These are phyloP conservation scores for Ammodytes dubius DNA, from an alignment of 2,113 vertebrate species.

Conservation along the genomic window DNA sequence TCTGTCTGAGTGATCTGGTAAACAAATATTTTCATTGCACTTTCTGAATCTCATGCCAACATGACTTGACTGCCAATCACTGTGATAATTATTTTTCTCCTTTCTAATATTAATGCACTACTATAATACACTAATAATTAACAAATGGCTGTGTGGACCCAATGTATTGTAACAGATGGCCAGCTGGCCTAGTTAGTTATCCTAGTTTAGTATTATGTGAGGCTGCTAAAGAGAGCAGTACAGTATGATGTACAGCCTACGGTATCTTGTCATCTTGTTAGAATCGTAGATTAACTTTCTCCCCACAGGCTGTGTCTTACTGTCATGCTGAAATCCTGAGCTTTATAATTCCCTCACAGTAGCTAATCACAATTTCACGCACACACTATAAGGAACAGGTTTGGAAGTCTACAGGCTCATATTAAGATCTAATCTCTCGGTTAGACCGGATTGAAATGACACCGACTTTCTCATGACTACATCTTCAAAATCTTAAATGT, in stretches of 20 bases:
- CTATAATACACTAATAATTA: not conserved
- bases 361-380: constrained; percentile 27
- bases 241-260: not conserved
- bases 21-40: constrained; percentile 60
- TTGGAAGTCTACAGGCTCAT: constrained; percentile 11
- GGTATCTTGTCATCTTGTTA: constrained; percentile 15
- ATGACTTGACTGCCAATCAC: constrained; percentile 16
- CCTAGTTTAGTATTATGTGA: not conserved
- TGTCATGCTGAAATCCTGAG: not conserved
- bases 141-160: not conserved
- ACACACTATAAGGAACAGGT: constrained; percentile 15
- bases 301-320: constrained; percentile 3
- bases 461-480: not conserved
- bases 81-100: not conserved
- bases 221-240: not conserved
- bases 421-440: constrained; percentile 3
- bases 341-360: constrained; percentile 11
- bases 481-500: not conserved
- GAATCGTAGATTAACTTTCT: not conserved
- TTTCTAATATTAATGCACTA: not conserved
- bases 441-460: not conserved
- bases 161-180: constrained; percentile 6
- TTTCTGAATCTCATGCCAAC: constrained; percentile 33
- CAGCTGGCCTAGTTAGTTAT: constrained; percentile 17
- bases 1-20: constrained; percentile 46